Evolutionary conservation across 2,888 invertebrate genomes (phyloP).

Genomic region (Leptinotarsa rubiginosa): DNA sequence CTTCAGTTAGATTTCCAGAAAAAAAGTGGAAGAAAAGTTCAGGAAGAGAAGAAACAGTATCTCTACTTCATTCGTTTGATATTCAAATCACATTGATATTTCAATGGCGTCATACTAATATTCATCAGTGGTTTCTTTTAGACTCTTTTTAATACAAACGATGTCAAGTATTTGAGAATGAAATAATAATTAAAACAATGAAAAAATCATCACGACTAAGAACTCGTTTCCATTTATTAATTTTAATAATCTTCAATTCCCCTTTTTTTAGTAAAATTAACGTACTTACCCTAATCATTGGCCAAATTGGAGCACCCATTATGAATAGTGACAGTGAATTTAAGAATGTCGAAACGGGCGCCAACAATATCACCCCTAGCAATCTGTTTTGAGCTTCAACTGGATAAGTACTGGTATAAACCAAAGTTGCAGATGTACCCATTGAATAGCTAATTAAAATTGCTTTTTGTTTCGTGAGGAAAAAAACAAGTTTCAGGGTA

Average conservation of each 20-base stretch:
- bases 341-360: slow-evolving; percentile 33
- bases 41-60: too few species aligned
- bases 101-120: neutral
- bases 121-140: neutral
- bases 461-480: slow-evolving; percentile 33
- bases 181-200: neutral
- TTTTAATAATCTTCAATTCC: neutral
- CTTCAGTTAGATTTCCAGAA: too few species aligned
- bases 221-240: neutral
- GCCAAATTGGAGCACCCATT: neutral
- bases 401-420: slow-evolving; percentile 32
- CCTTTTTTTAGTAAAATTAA: too few species aligned
- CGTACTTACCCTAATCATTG: neutral
- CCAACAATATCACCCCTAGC: slow-evolving; percentile 31
- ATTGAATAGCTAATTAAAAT: slow-evolving; percentile 44
- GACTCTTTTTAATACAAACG: neutral
- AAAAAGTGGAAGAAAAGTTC: too few species aligned
- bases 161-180: neutral
- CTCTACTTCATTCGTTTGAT: too few species aligned
- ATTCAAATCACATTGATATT: neutral
- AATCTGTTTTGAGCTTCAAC: slow-evolving; percentile 31
- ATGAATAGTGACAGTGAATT: neutral
- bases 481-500: slow-evolving; percentile 27
- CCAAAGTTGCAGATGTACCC: slow-evolving; percentile 39
- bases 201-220: neutral